Percentiles rank a stretch among this genome's conserved stretches.
Evolutionary conservation across 2,797 vertebrate species (phyloP).

Genomic region (Apogon talboti): DNA sequence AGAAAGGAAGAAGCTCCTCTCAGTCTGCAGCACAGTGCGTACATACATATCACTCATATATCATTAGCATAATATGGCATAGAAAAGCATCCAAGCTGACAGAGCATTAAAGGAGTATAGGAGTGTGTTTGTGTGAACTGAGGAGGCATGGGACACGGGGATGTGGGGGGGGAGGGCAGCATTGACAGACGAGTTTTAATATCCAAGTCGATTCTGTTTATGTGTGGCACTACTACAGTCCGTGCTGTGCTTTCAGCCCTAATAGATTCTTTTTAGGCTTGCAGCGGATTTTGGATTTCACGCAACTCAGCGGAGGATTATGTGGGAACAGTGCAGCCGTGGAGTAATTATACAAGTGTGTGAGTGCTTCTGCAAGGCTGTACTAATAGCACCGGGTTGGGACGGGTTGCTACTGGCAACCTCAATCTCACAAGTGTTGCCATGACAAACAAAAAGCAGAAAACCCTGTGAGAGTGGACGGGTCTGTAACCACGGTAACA

Average conservation of each 20-base stretch:
- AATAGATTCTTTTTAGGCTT: conserved; percentile 28
- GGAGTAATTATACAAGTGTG: conserved; percentile 53
- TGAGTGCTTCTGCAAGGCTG: conserved; percentile 37
- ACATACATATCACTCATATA: conserved; percentile 81
- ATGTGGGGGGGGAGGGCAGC: conserved; percentile 22
- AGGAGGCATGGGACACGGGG: conserved; percentile 64
- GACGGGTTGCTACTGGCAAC: conserved; percentile 77
- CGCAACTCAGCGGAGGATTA: conserved; percentile 32
- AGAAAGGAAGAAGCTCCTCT: conserved; percentile 62
- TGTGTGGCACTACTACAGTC: conserved; percentile 16
- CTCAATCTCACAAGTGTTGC: conserved; percentile 73
- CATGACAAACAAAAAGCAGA: conserved; percentile 83
- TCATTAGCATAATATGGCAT: conserved; percentile 80
- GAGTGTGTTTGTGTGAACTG: conserved; percentile 47
- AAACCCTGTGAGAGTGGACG: conserved; percentile 52
- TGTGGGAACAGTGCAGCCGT: too few relatives aligned
- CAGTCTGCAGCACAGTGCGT: conserved; percentile 76
- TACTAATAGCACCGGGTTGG: conserved; percentile 73
- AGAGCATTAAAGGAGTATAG: conserved; percentile 68
- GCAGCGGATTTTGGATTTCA: conserved; percentile 26
- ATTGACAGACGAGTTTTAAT: conserved; percentile 36
- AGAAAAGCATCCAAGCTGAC: conserved; percentile 81
- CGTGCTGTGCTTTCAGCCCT: conserved; percentile 31
- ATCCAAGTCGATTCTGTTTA: conserved; percentile 32
- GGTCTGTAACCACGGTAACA: conserved; percentile 69